Evolutionary conservation across 2,797 vertebrate species (phyloP).

Genomic region (Gymnodraco acuticeps): DNA sequence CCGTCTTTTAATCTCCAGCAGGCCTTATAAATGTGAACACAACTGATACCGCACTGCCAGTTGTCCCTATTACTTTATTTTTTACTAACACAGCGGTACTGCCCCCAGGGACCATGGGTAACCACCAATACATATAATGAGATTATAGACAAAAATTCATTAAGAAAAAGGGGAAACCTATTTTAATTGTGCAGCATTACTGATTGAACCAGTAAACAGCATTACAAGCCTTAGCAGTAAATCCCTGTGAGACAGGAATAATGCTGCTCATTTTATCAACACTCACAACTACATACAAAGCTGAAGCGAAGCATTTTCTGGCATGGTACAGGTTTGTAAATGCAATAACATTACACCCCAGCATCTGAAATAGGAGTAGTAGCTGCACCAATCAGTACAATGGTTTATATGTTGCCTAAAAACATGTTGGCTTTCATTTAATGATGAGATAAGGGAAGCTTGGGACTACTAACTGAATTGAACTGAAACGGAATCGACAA

Average conservation of each 20-base stretch:
- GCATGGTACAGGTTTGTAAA: not conserved
- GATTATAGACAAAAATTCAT: conserved; percentile 71
- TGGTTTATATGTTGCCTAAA: conserved; percentile 8
- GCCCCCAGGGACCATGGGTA: conserved; percentile 55
- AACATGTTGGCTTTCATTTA: conserved; percentile 21
- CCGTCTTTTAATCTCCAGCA: conserved; percentile 71
- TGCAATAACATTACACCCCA: not conserved
- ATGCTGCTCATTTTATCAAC: conserved; percentile 34
- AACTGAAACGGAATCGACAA: conserved; percentile 19
- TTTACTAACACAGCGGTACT: conserved; percentile 47
- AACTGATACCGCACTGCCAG: conserved; percentile 75
- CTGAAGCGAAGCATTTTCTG: conserved; percentile 2
- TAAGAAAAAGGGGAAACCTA: conserved; percentile 65
- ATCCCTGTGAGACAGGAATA: conserved; percentile 35
- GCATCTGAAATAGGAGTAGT: conserved; percentile 1
- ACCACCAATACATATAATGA: conserved; percentile 76
- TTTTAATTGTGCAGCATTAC: conserved; percentile 50
- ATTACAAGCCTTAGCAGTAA: conserved; percentile 37
- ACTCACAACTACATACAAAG: conserved; percentile 12
- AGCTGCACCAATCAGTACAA: conserved; percentile 7
- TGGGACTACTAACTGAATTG: not conserved
- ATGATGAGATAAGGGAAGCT: conserved; percentile 9
- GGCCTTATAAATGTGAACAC: conserved; percentile 74
- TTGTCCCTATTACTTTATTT: conserved; percentile 71
- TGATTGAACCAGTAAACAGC: conserved; percentile 56